Percentiles rank a stretch among this genome's conserved stretches.
Evolutionary conservation across 2,797 vertebrate genomes (phyloP).

Genomic region (Sebastes cheni): DNA sequence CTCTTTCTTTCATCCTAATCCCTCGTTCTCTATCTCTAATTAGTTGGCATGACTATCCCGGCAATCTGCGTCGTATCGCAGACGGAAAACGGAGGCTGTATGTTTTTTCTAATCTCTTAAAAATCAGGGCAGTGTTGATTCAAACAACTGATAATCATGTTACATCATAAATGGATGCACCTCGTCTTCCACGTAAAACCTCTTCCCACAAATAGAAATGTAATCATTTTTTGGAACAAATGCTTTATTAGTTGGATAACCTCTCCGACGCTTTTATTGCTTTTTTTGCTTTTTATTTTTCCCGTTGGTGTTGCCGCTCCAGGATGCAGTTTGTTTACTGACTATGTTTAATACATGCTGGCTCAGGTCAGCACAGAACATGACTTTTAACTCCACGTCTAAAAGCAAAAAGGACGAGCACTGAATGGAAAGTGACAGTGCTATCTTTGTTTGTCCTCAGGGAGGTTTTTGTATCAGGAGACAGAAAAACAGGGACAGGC

Average conservation of each 20-base stretch:
- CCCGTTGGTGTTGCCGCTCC: not conserved
- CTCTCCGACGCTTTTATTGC: not conserved
- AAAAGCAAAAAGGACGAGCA: not conserved
- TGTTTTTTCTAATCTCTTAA: slow-evolving; percentile 46
- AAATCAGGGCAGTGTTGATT: slow-evolving; percentile 58
- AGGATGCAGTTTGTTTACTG: not conserved
- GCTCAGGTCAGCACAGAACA: not conserved
- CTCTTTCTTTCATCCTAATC: slow-evolving; percentile 37
- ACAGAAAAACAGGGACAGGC: not conserved
- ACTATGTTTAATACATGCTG: not conserved
- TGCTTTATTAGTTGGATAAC: not conserved
- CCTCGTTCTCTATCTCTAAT: slow-evolving; percentile 26
- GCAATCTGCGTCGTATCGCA: slow-evolving; percentile 15
- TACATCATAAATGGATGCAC: slow-evolving; percentile 56
- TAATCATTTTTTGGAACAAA: not conserved
- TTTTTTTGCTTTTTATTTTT: not conserved
- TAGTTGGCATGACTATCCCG: slow-evolving; percentile 34
- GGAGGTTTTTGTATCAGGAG: not conserved
- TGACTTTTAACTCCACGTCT: not conserved
- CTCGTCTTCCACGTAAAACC: slow-evolving; percentile 17
- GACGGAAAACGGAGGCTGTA: slow-evolving; percentile 6
- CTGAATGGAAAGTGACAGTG: slow-evolving; percentile 6
- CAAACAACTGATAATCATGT: slow-evolving; percentile 56
- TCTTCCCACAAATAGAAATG: slow-evolving; percentile 20
- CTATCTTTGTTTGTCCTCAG: slow-evolving; percentile 1